These are phyloP conservation scores for Caenorhabditis angaria DNA, from an alignment of 2,888 invertebrate genomes.

Conservation along the genomic window DNA sequence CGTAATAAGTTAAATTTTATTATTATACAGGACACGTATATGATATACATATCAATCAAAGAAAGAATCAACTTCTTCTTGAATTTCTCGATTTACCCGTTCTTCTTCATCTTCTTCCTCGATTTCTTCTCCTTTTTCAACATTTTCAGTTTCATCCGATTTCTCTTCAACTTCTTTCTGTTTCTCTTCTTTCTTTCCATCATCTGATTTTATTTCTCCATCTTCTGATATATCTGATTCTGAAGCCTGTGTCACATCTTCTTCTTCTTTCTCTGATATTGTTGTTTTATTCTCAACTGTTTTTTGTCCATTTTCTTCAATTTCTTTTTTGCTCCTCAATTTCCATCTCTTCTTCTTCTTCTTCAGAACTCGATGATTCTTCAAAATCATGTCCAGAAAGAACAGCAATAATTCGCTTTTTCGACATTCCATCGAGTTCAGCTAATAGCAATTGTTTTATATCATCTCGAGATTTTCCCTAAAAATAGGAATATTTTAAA, in stretches of 20 bases:
- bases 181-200: slow-evolving; percentile 13
- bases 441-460: slow-evolving; percentile 31
- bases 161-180: slow-evolving; percentile 5
- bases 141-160: slow-evolving; percentile 5
- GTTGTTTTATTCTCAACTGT: not conserved
- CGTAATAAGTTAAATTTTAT: too few relatives aligned
- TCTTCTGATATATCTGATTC: not conserved
- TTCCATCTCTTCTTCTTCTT: slow-evolving; percentile 9
- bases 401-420: slow-evolving; percentile 30
- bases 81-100: not conserved
- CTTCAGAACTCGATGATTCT: slow-evolving; percentile 37
- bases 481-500: not conserved
- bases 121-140: not conserved
- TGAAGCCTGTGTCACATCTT: not conserved
- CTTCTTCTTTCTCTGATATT: not conserved
- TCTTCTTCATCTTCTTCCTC: slow-evolving; percentile 4
- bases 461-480: slow-evolving; percentile 36
- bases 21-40: too few relatives aligned
- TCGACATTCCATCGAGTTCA: slow-evolving; percentile 39
- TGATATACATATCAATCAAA: not conserved
- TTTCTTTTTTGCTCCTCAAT: not conserved
- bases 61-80: not conserved
- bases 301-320: not conserved
- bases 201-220: slow-evolving; percentile 7
- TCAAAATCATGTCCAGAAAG: slow-evolving; percentile 25